These are phyloP conservation scores for Apis florea DNA, from an alignment of 1,140 invertebrate species.

Conservation along the genomic window DNA sequence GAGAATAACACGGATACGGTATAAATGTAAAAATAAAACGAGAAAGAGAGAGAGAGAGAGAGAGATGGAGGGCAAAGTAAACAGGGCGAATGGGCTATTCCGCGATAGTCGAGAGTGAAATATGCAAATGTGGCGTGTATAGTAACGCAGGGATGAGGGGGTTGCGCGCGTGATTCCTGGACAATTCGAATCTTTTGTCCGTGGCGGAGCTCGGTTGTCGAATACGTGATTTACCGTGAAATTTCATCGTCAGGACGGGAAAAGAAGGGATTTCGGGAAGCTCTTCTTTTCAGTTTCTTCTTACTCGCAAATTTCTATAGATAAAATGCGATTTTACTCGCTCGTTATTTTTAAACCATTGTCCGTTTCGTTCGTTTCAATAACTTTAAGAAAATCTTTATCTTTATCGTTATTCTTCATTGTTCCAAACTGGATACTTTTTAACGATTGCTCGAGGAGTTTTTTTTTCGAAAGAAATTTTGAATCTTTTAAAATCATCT, in stretches of 20 bases:
- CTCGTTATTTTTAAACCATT: background rate
- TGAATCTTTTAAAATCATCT: no score
- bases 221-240: slow-evolving; percentile 11
- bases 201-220: background rate
- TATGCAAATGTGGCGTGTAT: slow-evolving; percentile 42
- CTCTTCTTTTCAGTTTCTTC: no score
- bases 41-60: slow-evolving; percentile 7
- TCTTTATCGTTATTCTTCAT: no score
- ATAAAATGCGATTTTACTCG: background rate
- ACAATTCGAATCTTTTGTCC: slow-evolving; percentile 34
- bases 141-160: slow-evolving; percentile 41
- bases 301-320: no score
- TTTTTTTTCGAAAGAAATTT: no score
- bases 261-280: background rate
- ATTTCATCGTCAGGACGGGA: background rate
- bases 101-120: slow-evolving; percentile 36
- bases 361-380: no score
- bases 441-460: no score
- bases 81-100: background rate
- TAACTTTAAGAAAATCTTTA: no score
- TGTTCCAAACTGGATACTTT: no score
- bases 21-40: slow-evolving; percentile 42
- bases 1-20: slow-evolving; percentile 4
- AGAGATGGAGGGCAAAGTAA: slow-evolving; percentile 22
- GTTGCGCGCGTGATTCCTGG: slow-evolving; percentile 41